Evolutionary conservation across 2,797 vertebrate genomes (phyloP).

Genomic region (Bradypodion ventrale): DNA sequence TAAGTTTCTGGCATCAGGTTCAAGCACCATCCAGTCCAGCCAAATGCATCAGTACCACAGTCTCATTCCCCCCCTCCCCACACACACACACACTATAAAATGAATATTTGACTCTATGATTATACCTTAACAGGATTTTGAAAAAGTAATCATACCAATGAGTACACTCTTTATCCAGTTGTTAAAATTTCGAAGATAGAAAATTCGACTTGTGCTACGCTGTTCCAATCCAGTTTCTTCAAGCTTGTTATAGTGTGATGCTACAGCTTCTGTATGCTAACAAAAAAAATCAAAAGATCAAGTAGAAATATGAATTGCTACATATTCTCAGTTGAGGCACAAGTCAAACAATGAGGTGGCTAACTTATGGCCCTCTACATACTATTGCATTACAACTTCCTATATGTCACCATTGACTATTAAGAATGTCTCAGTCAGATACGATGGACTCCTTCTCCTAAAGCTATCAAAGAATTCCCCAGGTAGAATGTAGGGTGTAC

Average conservation of each 20-base stretch:
- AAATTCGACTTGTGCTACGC: slow-evolving; percentile 91
- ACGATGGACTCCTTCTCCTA: too few species aligned
- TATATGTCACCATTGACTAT: too few species aligned
- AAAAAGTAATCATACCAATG: slow-evolving; percentile 83
- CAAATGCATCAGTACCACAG: not conserved
- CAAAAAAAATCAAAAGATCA: slow-evolving; percentile 1
- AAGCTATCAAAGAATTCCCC: too few species aligned
- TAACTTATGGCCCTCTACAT: too few species aligned
- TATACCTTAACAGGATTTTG: not conserved
- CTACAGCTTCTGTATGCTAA: slow-evolving; percentile 78
- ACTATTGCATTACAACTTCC: too few species aligned
- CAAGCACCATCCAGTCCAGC: not conserved
- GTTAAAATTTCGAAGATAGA: slow-evolving; percentile 97
- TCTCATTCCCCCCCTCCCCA: too few species aligned
- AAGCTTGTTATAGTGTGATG: slow-evolving; percentile 91
- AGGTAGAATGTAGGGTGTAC: too few species aligned
- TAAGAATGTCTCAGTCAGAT: too few species aligned
- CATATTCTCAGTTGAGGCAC: not conserved
- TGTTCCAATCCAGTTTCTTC: slow-evolving; percentile 90
- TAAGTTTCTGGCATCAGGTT: not conserved
- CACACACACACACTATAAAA: too few species aligned
- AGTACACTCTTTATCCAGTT: slow-evolving; percentile 98
- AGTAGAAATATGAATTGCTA: not conserved
- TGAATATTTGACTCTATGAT: not conserved
- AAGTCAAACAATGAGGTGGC: too few species aligned